Evolutionary conservation across 2,888 invertebrate genomes (phyloP), one percentile per base, ranked within the genome.

Genomic region (Mythimna vitellina): DNA sequence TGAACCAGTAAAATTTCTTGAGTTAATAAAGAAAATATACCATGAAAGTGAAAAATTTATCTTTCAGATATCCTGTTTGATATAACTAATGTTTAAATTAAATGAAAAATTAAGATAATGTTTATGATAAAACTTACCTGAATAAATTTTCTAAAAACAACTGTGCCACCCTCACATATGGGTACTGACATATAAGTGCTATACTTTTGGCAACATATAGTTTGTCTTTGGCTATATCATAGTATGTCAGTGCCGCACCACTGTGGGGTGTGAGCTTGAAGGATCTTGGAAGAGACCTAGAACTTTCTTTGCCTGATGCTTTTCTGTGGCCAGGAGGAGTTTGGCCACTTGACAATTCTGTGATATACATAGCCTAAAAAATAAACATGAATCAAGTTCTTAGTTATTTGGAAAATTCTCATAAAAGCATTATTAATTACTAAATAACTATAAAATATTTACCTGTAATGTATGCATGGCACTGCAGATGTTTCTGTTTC

Each of bases 401-500:
- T n/a, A 49, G 14, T 73, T 7, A 76, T 22, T 35, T 22, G 2
- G 29, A 56, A 22, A 17, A 51, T 9, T 29, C 14, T 49, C 6
- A 25, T 14, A 22, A 35, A 42, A 17, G 10, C 17, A 46, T 29
- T 17, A 56, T 10, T 20, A 14, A 46, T 35, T 29, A 46, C 0
- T 51, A 51, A 25, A 29, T 29, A 77, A 22, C 20, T n/a, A 29
- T 20, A 20, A 8, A 38, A 8, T 51, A 57, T 60, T 81, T 79
- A 98, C 98, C 96, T 99, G 99, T 85, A 99, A 97, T 53, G 99
- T 99, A 93, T 99, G 99, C 98, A 99, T 99, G 66, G 99, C 99
- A 88, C 98, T 98, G 93, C 99, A 99, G 86, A 99, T 99, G 92
- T 99, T 98, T 66, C 98, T 96, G 93, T 99, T 99, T 72, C 98